Evolutionary conservation across 64 coral and sea anemone genomes (phyloP).

Genomic region (Hydrozoanthus tunicans): DNA sequence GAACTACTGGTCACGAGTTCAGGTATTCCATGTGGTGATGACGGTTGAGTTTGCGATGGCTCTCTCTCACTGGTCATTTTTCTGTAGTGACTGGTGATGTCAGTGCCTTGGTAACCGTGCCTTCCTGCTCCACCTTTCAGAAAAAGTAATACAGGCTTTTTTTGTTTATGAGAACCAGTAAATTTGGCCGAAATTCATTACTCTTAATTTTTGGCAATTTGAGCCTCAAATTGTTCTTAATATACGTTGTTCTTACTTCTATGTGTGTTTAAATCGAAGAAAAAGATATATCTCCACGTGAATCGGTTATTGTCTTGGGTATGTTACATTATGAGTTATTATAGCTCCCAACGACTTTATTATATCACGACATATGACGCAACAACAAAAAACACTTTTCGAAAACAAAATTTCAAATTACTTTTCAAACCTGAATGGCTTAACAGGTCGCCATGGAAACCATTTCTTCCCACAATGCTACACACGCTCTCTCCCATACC

Average conservation of each 20-base stretch:
- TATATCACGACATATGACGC: no score
- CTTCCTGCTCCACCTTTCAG: neutral
- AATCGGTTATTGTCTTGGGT: neutral
- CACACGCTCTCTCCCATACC: slow-evolving; percentile 52
- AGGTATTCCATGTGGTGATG: neutral
- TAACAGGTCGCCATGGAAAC: neutral
- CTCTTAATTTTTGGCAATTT: no score
- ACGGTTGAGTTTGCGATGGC: neutral
- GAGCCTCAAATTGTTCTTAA: no score
- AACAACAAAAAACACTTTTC: no score
- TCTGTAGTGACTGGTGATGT: neutral
- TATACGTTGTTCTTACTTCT: no score
- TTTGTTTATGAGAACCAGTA: neutral
- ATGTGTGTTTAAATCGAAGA: neutral
- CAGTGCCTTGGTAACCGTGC: neutral
- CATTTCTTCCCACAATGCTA: neutral
- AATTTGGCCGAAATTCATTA: neutral
- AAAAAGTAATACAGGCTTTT: neutral
- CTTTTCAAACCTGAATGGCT: slow-evolving; percentile 1
- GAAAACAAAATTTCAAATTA: neutral
- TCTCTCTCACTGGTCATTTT: neutral
- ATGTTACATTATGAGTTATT: no score
- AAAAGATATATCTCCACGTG: neutral
- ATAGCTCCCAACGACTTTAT: no score
- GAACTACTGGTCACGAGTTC: slow-evolving; percentile 15